Base-by-base conservation (phyloP, 2,888 invertebrate species). In the Drosophila meridionalis region DNA sequence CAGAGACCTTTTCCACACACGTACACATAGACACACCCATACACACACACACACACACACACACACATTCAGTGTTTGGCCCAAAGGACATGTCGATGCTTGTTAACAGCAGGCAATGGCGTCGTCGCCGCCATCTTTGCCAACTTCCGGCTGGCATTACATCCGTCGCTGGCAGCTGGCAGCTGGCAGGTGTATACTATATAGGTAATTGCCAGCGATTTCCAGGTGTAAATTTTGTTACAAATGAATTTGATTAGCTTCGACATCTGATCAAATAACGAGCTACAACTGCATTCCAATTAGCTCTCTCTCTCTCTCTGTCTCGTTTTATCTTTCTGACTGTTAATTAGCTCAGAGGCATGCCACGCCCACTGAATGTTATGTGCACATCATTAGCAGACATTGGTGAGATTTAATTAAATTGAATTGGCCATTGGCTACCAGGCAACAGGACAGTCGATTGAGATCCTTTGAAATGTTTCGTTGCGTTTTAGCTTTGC, bases 91-190 rank as follows among this genome's bases (percentile, higher is more conserved):
- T 82, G 70, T 80, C 69, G 58, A 30, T 47, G 70, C 78, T 78
- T 77, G 78, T 78, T 78, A 80, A 63, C 78, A 64, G 62, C 62
- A 65, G 58, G 61, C 61, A 59, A 68, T 55, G 59, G 36, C 63
- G n/a, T 26, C 63, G 26, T 30, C 71, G 73, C 32, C 73, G 76
- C 79, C 71, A 76, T 78, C 75, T 82, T 82, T 56, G 72, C 75
- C 59, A 58, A 76, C 77, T 87, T 85, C 85, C 85, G 90, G 86
- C 68, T 85, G 88, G 50, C 72, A 82, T 79, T 85, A 87, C 83
- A 87, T 82, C 88, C 84, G 78, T 59, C 20, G 45, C 62, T 76
- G 78, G 30, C 40, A 40, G 36, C 47, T 47, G 28, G 28, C 9
- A 28, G 2, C 26, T 36, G 36, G 32, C 64, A 59, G 71, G 62